Base-by-base conservation (phyloP, 2,797 vertebrate genomes). In the Enteromius paludinosus region DNA sequence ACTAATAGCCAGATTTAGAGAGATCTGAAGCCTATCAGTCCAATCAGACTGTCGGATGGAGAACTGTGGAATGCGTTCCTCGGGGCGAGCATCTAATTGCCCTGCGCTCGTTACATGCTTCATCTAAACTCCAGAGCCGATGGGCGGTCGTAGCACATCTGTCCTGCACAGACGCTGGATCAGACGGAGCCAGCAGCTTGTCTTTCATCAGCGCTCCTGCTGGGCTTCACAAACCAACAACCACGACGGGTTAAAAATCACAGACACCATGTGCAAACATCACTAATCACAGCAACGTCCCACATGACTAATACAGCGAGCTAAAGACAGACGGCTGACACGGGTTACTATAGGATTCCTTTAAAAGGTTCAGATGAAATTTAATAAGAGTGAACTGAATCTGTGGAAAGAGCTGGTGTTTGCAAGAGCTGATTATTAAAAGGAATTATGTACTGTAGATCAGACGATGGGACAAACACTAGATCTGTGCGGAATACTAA, bases 181-280 rank as follows among this genome's bases (percentile, higher is more conserved):
- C 45, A 25, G 23, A 71, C 69, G 9, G 35, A 49, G 69, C 68
- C 68, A 28, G 28, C 70, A 59, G 75, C 43, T 49, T 6, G 12
- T 30, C 43, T 78, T 49, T 78, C 43, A 78, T 78, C 28, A 65
- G 61, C 61, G 10, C 28, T 49, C 59, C 61, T 65, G 77, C 64
- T 75, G 72, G 52, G 49, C 18, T 25, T 59, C 52, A 59, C 52
- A 59, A 54, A 18, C 72, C 0, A 9, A 54, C 15, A 45, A 28
- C 23, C 23, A 14, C 4, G 11, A 28, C 1, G 66, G 41, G 1
- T 17, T 17, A 43, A 66, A 43, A 66, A 43, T 7, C 15, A 41
- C 38, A 0, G 5, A 47, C 23, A 28, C 41, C 23, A 12, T 1
- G 38, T 9, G 41, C 23, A 20, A 45, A 69, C 68, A 28, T 30